Evolutionary conservation across 2,888 invertebrate species (phyloP), one percentile per base, ranked within the genome.

Genomic region (Cryptophagus acutangulus): DNA sequence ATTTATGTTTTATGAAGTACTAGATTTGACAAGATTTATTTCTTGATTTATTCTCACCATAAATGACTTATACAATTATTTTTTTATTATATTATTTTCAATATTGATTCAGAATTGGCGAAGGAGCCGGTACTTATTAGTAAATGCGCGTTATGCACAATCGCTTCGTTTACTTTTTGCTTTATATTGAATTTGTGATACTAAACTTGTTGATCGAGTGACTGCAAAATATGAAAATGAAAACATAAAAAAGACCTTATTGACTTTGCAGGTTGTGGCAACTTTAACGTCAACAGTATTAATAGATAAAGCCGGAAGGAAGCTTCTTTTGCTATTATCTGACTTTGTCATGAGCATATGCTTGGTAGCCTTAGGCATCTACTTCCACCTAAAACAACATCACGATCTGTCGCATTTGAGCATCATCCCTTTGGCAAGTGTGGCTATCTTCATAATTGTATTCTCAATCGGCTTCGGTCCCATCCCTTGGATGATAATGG

Each of bases 401-500:
- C 40, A 52, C 1, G 56, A 62, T 14, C 28, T 57, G n/a, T 57
- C 55, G 10, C 50, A 56, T 8, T 58, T 49, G 25, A 49, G 48
- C 6, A 51, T 47, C 24, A 33, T 63, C 12, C 63, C 59, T 6
- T 38, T 61, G 18, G 36, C 54, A 12, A 52, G 57, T 30, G 38
- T 64, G 4, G 49, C 57, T 1, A 16, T 53, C 4, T 64, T 51
- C 46, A 48, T 60, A 13, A 37, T 62, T 5, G 51, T 48, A 0
- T 85, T 81, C 55, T 78, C 81, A 0, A 64, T 79, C 15, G 85
- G 85, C 1, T 78, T 76, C 13, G 84, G 84, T 0, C 83, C 84
- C 0, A 78, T 85, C 16, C 84, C 84, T 1, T 84, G 84, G 82
- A 65, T 84, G 56, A 78, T 85, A 74, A 55, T 78, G 13, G 71